phyloP scores from a whole-genome alignment of 2,888 invertebrate genomes.

The Malacosoma neustria region DNA sequence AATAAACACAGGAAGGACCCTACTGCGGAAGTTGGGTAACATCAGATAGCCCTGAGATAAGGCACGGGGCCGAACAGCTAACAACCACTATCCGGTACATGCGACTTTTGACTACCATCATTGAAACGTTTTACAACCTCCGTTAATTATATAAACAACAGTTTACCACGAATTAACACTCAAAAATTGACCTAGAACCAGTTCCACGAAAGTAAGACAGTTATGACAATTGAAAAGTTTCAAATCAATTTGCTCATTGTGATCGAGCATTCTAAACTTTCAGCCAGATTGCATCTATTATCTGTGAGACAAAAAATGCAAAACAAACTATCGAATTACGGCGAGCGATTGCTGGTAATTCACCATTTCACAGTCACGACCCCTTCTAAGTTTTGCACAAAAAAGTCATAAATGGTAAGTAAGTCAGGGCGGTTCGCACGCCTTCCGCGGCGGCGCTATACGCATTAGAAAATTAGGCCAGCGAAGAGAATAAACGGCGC shows the following conservation, averaged over 20 bases:
- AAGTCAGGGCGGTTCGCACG: slow-evolving; percentile 64
- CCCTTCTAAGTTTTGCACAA: slow-evolving; percentile 48
- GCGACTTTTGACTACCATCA: slow-evolving; percentile 45
- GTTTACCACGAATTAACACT: slow-evolving; percentile 20
- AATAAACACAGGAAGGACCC: neutral
- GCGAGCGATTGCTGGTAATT: slow-evolving; percentile 35
- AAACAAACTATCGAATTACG: slow-evolving; percentile 46
- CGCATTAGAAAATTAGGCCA: slow-evolving; percentile 54
- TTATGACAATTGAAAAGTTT: slow-evolving; percentile 13
- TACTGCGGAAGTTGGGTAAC: slow-evolving; percentile 34
- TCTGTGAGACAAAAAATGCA: slow-evolving; percentile 27
- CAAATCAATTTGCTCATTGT: slow-evolving; percentile 11
- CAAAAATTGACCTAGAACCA: slow-evolving; percentile 16
- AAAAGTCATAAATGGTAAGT: slow-evolving; percentile 49
- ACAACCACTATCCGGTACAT: slow-evolving; percentile 55
- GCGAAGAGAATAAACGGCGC: slow-evolving; percentile 27
- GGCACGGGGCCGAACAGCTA: slow-evolving; percentile 23
- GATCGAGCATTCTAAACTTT: slow-evolving; percentile 11
- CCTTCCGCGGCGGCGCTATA: slow-evolving; percentile 12
- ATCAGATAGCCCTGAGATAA: slow-evolving; percentile 60
- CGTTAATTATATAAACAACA: slow-evolving; percentile 35
- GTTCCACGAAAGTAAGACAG: slow-evolving; percentile 25
- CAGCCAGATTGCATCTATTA: slow-evolving; percentile 38
- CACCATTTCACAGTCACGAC: slow-evolving; percentile 69
- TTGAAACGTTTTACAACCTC: slow-evolving; percentile 35